A percentile compares a stretch with the other conserved stretches of the same genome.
Conservation (phyloP, 2,113 vertebrate species). For the Pteropus alecto region DNA sequence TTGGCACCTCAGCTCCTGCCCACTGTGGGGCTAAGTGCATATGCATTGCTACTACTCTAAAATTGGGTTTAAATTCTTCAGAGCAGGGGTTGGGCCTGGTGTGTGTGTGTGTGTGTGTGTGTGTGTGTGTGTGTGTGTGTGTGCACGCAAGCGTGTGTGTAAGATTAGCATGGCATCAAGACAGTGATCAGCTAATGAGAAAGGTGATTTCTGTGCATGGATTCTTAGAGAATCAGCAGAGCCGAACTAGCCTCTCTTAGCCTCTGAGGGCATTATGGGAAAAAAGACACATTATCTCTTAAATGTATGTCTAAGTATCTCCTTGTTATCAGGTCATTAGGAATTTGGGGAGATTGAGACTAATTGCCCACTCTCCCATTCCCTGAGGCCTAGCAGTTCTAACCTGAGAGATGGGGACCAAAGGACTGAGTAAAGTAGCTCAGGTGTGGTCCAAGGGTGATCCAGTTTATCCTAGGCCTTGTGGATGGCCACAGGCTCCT, state of each 20-base stretch:
- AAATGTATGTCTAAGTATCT: slow-evolving; percentile 46
- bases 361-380: slow-evolving; percentile 45
- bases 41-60: not conserved
- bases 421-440: not conserved
- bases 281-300: slow-evolving; percentile 50
- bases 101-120: not conserved
- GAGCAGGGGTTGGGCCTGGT: not conserved
- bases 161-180: not conserved
- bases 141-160: not conserved
- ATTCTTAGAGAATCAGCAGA: not conserved
- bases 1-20: not conserved
- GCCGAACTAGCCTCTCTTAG: slow-evolving; percentile 18
- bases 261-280: slow-evolving; percentile 32
- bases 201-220: slow-evolving; percentile 19
- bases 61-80: not conserved
- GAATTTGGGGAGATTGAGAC: slow-evolving; percentile 59
- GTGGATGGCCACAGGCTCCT: not conserved
- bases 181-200: slow-evolving; percentile 27
- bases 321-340: slow-evolving; percentile 56
- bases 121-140: not conserved
- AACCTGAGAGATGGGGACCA: not conserved
- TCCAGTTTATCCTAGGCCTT: slow-evolving; percentile 5
- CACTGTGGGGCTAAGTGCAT: not conserved
- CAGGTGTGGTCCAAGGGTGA: not conserved
- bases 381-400: slow-evolving; percentile 13